Base-by-base conservation (phyloP, 2,888 invertebrate species). In the Drosophila quinaria region DNA sequence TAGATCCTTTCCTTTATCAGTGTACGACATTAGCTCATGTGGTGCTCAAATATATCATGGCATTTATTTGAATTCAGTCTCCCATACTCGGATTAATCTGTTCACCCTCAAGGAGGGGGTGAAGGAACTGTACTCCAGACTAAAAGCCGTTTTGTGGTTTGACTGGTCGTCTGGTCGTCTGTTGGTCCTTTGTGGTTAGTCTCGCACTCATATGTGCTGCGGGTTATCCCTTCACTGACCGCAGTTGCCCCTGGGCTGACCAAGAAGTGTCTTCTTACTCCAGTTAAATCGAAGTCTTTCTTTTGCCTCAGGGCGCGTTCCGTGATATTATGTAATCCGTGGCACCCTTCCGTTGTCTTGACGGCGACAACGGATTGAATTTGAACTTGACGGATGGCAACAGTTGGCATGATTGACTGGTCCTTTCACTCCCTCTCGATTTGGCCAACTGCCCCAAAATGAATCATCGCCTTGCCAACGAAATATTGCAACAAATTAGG, bases 391-490 rank as follows among this genome's bases (percentile, higher is more conserved):
- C 78, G 73, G 81, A 88, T 90, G 79, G 85, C 77, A 85, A 80
- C 80, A 81, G 87, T 82, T 79, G 89, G 77, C 78, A 80, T 80
- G 81, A 87, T 84, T 84, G 90, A 87, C 72, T 74, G 77, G 61
- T 51, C 63, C 71, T 52, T 15, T 49, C 33, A 35, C 9, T 39
- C 11, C 54, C 44, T 13, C 44, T 37, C 51, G 50, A 58, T 54
- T 52, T 55, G 42, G 52, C 63, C 68, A 77, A 71, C 68, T 59
- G 70, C 55, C 67, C 67, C 58, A 47, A 84, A 87, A 89, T 91
- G 87, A 86, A 87, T 90, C 87, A 91, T 89, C 78, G 81, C 78
- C 87, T 67, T 85, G 83, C 77, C 80, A 85, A 90, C 81, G 77
- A 59, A 63, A 80, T 77, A 87, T 81, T 81, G 78, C 78, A 51